Conservation (phyloP, 2,888 invertebrate genomes). For the Busseola fusca region DNA sequence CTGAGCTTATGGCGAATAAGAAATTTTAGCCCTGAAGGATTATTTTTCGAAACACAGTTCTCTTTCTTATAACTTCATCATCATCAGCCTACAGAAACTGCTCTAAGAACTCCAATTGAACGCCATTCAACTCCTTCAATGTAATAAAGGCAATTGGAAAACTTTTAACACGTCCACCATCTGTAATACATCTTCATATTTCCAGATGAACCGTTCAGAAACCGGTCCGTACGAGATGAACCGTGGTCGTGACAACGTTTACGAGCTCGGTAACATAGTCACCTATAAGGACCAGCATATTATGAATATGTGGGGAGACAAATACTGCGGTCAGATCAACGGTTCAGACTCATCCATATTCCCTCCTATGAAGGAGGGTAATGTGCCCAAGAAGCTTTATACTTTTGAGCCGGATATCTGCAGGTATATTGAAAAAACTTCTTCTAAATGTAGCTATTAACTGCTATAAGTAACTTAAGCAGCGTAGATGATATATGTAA, state of each 20-base stretch:
- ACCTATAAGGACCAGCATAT: slow-evolving; percentile 78
- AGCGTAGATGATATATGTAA: too few species aligned
- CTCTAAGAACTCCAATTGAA: background rate
- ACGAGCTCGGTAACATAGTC: slow-evolving; percentile 84
- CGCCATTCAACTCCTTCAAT: background rate
- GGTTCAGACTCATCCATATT: slow-evolving; percentile 89
- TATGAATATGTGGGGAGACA: slow-evolving; percentile 78
- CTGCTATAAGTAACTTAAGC: background rate
- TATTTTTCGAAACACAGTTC: background rate
- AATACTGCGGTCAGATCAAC: slow-evolving; percentile 86
- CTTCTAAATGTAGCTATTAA: background rate
- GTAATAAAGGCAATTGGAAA: background rate
- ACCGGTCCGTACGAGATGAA: slow-evolving; percentile 88
- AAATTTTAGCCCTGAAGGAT: background rate
- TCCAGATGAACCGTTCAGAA: slow-evolving; percentile 86
- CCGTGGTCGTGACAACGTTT: slow-evolving; percentile 85
- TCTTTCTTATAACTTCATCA: too few species aligned
- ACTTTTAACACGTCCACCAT: background rate
- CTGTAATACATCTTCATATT: background rate
- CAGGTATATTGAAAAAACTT: slow-evolving; percentile 72
- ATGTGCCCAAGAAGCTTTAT: slow-evolving; percentile 78
- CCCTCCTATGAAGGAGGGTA: slow-evolving; percentile 81
- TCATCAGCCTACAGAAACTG: too few species aligned
- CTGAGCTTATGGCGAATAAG: background rate
- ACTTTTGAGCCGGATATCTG: slow-evolving; percentile 89